Percentiles rank a stretch among this genome's conserved stretches.
These are phyloP conservation scores for Atlantisia rogersi DNA, from an alignment of 2,113 vertebrate species.

Conservation along the genomic window DNA sequence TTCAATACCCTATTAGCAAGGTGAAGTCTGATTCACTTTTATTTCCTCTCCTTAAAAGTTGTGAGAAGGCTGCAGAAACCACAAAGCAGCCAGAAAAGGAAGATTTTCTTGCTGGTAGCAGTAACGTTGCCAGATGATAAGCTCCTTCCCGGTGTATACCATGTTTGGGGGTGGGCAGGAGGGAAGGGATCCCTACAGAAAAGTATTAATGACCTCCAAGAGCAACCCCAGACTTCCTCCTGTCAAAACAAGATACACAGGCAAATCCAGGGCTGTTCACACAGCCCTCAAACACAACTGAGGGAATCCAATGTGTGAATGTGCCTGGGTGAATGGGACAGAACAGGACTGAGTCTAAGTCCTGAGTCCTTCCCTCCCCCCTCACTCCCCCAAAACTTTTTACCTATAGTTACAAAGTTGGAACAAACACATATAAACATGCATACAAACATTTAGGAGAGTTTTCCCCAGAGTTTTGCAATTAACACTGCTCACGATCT, in stretches of 20 bases:
- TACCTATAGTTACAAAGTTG: background rate
- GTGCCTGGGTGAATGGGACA: background rate
- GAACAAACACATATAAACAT: background rate
- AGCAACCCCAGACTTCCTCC: background rate
- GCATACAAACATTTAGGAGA: background rate
- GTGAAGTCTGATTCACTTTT: background rate
- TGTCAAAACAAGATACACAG: background rate
- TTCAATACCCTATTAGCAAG: background rate
- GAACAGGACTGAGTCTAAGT: background rate
- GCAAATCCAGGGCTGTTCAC: background rate
- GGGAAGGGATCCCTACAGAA: background rate
- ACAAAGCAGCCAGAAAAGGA: background rate
- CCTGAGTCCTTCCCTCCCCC: background rate
- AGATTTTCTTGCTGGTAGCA: background rate
- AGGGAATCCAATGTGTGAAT: background rate
- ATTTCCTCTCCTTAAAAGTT: background rate
- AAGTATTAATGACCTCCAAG: background rate
- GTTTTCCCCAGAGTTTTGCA: background rate
- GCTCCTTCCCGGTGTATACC: no score
- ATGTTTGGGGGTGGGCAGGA: rapidly evolving
- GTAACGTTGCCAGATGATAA: rapidly evolving
- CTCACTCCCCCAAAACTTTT: background rate
- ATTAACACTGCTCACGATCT: background rate
- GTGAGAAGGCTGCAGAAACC: background rate
- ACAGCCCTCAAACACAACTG: background rate